Evolutionary conservation across 1,140 invertebrate species (phyloP), one percentile per base, ranked within the genome.

Genomic region (Musca vetustissima): DNA sequence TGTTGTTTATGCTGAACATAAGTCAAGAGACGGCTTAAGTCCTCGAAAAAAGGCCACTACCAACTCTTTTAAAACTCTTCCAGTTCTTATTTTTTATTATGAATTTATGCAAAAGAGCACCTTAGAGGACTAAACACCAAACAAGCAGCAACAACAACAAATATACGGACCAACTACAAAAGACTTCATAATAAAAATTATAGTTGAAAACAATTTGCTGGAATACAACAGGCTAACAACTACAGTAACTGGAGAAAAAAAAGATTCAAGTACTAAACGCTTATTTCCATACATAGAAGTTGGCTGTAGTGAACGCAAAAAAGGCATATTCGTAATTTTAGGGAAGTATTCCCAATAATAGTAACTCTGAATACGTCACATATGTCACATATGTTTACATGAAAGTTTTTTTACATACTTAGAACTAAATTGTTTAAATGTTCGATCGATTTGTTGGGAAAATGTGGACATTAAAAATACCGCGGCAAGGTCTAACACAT

Each of bases 21-120:
- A 43, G 36, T 52, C 49, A 52, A 52, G 49, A 14, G 9, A 19
- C 17, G 9, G 48, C 17, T 49, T 49, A 15, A 49, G 48, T 52
- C 13, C 7, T 13, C 49, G 13, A 52, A 52, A n/a, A n/a, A n/a
- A 21, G 4, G 24, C 4, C 1, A 55, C 17, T 22, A 55, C 21
- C 17, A 61, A 36, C 57, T n/a, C n/a, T n/a, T n/a, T n/a, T n/a
- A n/a, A n/a, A 61, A 17, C 28, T 43, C 36, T 61, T 61, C n/a
- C 25, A 32, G 28, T 59, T 36, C 28, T 36, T 43, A 43, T 43
- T 43, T 43, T 43, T 43, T 43, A 36, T 28, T 36, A 61, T 61
- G 57, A 61, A 43, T 61, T 61, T 61, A 61, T 61, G 57, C 57
- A 61, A 61, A 61, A 61, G 57, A 36, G 57, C 36, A 15, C 57